Evolutionary conservation across 1,140 invertebrate genomes (phyloP), one percentile per base, ranked within the genome.

Genomic region (Drosophila teissieri): DNA sequence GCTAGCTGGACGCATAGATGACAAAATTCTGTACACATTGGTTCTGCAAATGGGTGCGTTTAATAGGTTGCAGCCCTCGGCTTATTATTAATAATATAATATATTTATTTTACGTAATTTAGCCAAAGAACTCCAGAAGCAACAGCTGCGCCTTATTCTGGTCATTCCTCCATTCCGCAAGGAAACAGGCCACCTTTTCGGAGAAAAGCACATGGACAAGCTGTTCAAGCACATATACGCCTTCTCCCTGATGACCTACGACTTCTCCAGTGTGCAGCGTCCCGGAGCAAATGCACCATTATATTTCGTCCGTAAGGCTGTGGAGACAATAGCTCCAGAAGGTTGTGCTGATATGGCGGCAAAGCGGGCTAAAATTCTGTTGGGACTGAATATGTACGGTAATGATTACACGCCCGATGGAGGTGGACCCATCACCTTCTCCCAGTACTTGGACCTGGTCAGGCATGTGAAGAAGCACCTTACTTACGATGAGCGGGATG

Each of bases 191-290:
- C 95, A 96, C 78, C 94, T 97, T 83, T 97, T 99, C 93, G 94
- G 94, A 24, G 93, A 95, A 65, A 93, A 96, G 63, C 95, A 98
- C 75, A 97, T 98, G 93, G 95, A 96, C 79, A 93, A 94, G 44
- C 93, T 99, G 12, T 95, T 95, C 77, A 94, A 95, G 31, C 93
- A 96, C 92, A 94, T 99, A 2, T 95, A 96, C 85, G 96, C 95
- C 54, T 98, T 99, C 91, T 98, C 97, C 42, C 93, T 99, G 1
- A 98, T 98, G 97, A 98, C 97, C 1, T 99, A 99, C 92, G 98
- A 99, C 92, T 99, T 95, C 92, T 98, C 97, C 24, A 96, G 93
- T 93, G 93, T 96, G 11, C 95, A 96, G 90, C 94, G 95, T 80
- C 96, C 97, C 70, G 97, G 95, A 60, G 97, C 98, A 4, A 99